Evolutionary conservation across 2,113 vertebrate genomes (phyloP).

Genomic region (Microcebus griseorufus): DNA sequence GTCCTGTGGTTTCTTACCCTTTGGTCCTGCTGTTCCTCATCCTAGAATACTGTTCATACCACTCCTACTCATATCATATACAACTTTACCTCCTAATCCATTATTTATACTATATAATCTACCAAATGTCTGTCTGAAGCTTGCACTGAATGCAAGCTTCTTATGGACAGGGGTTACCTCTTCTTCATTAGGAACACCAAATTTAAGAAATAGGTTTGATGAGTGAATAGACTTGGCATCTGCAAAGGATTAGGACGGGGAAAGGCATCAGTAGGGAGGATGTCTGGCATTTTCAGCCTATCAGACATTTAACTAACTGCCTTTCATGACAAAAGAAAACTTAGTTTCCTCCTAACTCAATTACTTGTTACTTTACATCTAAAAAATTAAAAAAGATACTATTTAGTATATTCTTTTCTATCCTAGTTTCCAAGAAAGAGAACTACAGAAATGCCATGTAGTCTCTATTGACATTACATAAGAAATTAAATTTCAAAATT

Average conservation of each 20-base stretch:
- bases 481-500: slow-evolving; percentile 12
- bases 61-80: not conserved
- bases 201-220: not conserved
- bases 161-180: not conserved
- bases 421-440: not conserved
- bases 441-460: not conserved
- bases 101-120: not conserved
- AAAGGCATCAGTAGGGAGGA: not conserved
- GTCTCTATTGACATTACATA: not conserved
- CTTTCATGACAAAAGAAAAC: not conserved
- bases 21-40: not conserved
- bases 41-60: not conserved
- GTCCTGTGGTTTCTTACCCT: not conserved
- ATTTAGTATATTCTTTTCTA: not conserved
- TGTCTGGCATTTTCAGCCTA: not conserved
- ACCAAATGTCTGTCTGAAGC: not conserved
- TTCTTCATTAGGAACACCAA: not conserved
- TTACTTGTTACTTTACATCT: not conserved
- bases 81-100: not conserved
- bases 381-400: slow-evolving; percentile 3
- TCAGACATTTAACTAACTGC: not conserved
- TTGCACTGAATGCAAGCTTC: not conserved
- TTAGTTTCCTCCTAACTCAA: not conserved
- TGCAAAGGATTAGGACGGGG: not conserved
- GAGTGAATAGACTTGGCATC: not conserved